phyloP scores from a whole-genome alignment of 1,140 invertebrate genomes.

The Conopomorpha cramerella region DNA sequence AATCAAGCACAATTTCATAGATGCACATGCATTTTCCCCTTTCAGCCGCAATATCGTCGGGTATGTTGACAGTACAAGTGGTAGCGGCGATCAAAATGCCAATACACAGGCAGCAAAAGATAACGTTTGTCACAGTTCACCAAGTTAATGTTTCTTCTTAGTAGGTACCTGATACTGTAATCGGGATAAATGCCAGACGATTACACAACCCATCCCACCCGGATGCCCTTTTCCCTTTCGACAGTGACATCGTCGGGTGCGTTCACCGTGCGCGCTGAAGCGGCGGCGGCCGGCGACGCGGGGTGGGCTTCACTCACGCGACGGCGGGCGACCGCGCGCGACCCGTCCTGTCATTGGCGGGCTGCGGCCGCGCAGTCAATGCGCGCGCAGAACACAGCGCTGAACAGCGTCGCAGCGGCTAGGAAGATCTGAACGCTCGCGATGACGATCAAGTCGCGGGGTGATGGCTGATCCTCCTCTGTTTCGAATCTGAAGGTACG shows the following conservation, averaged over 20 bases:
- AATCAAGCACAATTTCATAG: too few species aligned
- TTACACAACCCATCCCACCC: slow-evolving; percentile 41
- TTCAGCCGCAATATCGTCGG: too few species aligned
- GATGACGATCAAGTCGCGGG: slow-evolving; percentile 41
- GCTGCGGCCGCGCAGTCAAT: slow-evolving; percentile 19
- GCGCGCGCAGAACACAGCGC: slow-evolving; percentile 30
- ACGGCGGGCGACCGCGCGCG: slow-evolving; percentile 30
- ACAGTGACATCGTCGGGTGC: slow-evolving; percentile 16
- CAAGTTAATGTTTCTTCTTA: too few species aligned
- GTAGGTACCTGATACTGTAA: too few species aligned
- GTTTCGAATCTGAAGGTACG: too few species aligned
- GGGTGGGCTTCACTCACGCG: too few species aligned
- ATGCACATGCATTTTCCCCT: too few species aligned
- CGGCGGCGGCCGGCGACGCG: slow-evolving; percentile 14
- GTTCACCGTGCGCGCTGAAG: slow-evolving; percentile 9
- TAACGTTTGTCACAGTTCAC: too few species aligned
- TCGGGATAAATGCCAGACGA: too few species aligned
- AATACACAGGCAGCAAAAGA: too few species aligned
- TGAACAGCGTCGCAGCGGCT: slow-evolving; percentile 29
- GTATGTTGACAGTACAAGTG: too few species aligned
- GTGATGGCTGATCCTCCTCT: slow-evolving; percentile 32
- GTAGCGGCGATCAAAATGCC: too few species aligned
- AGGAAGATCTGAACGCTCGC: slow-evolving; percentile 40
- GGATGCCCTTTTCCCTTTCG: slow-evolving; percentile 29
- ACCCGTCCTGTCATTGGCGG: slow-evolving; percentile 27